Evolutionary conservation across 2,888 invertebrate genomes (phyloP), one percentile per base, ranked within the genome.

Genomic region (Nomada fucata): DNA sequence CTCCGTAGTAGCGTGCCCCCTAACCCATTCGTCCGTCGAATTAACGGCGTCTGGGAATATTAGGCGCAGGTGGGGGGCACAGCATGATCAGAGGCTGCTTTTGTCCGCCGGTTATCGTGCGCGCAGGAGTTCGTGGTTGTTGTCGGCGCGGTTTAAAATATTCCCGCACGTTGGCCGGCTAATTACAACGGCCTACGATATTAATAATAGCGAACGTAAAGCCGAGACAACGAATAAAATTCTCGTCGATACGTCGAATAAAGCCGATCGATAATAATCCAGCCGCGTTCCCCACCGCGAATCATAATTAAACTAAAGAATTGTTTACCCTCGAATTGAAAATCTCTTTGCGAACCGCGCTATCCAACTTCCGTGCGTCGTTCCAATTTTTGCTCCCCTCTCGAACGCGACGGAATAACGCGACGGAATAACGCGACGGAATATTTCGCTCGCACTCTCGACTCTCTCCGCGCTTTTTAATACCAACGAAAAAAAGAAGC

Each of bases 1-100:
- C 18, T 59, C 69, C 2, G 20, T 15, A 59, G 42, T 42, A 23
- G 42, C 59, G 18, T 23, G 26, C 26, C 42, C 42, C 44, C 23
- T n/a, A 29, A 26, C 44, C 57, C 42, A 47, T 69, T 69, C 59
- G 44, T 59, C 47, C n/a, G 44, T 47, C 26, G 57, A 69, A 57
- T 69, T 26, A 69, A 69, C 42, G 55, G 23, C 69, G 44, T 26
- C 26, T 42, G 42, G 44, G 26, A n/a, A 69, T 57, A 57, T 69
- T 69, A 57, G n/a, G n/a, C 55, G 23, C 23, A 23, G 0, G 23
- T n/a, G 23, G 23, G 23, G 3, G 23, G 4, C 15, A 13, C n/a
- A 15, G 42, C 26, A 57, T 44, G n/a, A 44, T 13, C 42, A 20
- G 55, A 5, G 57, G n/a, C 26, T 9, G 42, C 36, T 69, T 44